Base-by-base conservation (phyloP, 1,140 invertebrate species). In the Eulimnadia texana region DNA sequence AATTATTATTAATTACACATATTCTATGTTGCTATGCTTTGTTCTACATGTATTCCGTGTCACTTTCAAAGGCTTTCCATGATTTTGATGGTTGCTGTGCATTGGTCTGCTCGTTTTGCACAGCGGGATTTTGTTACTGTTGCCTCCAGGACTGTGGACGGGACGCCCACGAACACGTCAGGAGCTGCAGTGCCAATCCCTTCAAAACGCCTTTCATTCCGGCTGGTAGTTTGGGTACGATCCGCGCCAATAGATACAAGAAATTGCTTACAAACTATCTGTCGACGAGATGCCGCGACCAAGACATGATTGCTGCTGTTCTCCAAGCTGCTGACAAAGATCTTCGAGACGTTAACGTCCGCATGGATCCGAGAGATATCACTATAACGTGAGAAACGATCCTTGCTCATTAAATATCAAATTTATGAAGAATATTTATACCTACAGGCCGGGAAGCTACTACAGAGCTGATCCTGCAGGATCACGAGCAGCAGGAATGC, bases 81-180 rank as follows among this genome's bases (percentile, higher is more conserved):
- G 52, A 54, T 23, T 54, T 16, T 27, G 55, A 57, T 10, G 55
- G 55, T 11, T 57, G 55, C 25, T 57, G 27, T 10, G 55, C 55
- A 20, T 16, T 57, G 2, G 20, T 22, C 2, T 57, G 55, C 13
- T 27, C n/a, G 3, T 28, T 20, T 20, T 57, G 55, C 28, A 33
- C 22, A 25, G 33, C 27, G 27, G n/a, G 22, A 16, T 57, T 57
- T 11, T 57, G 55, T 19, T 57, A 28, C 28, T 57, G 25, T 20
- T 57, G 55, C 25, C 20, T 57, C 27, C 27, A 57, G 16, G 55
- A 57, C 33, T 42, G 55, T n/a, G 55, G 23, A 2, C 23, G 23
- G n/a, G 19, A 57, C 19, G 27, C 27, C 10, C 28, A 33, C 28
- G 55, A 23, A 11, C 55, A 57, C 16, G 55, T 57, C 13, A 20